A percentile compares a stretch with the other conserved stretches of the same genome.
phyloP scores from a whole-genome alignment of 2,888 invertebrate genomes.

The Strigamia maritima region DNA sequence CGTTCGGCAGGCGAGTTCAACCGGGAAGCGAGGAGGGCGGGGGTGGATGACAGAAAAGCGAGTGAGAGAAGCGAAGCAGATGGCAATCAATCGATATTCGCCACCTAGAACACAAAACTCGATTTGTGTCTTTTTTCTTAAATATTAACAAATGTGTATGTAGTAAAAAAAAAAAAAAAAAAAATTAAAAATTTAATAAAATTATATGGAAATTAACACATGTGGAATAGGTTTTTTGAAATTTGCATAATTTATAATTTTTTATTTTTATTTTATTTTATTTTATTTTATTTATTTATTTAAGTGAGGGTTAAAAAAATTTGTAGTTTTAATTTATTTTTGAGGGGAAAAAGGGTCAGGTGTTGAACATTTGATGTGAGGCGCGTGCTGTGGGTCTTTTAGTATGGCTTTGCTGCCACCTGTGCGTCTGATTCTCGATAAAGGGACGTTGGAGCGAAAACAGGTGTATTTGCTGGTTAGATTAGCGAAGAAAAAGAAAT shows the following conservation, averaged over 20 bases:
- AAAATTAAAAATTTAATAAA: too few species aligned
- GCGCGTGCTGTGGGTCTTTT: slow-evolving; percentile 18
- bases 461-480: slow-evolving; percentile 6
- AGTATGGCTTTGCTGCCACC: slow-evolving; percentile 11
- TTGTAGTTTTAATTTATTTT: background rate
- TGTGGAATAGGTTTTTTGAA: too few species aligned
- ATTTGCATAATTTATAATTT: too few species aligned
- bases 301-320: background rate
- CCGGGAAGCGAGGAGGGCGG: background rate
- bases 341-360: background rate
- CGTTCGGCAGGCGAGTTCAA: slow-evolving; percentile 26
- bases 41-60: background rate
- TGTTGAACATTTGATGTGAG: slow-evolving; percentile 15
- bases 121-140: background rate
- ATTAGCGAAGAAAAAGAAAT: background rate
- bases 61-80: background rate
- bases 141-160: too few species aligned
- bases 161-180: too few species aligned
- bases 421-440: slow-evolving; percentile 21
- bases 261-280: background rate
- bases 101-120: background rate
- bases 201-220: too few species aligned
- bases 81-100: slow-evolving; percentile 18
- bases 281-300: background rate
- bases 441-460: slow-evolving; percentile 15